Evolutionary conservation across 2,888 invertebrate genomes (phyloP), one percentile per base, ranked within the genome.

Genomic region (Dascillus cervinus): DNA sequence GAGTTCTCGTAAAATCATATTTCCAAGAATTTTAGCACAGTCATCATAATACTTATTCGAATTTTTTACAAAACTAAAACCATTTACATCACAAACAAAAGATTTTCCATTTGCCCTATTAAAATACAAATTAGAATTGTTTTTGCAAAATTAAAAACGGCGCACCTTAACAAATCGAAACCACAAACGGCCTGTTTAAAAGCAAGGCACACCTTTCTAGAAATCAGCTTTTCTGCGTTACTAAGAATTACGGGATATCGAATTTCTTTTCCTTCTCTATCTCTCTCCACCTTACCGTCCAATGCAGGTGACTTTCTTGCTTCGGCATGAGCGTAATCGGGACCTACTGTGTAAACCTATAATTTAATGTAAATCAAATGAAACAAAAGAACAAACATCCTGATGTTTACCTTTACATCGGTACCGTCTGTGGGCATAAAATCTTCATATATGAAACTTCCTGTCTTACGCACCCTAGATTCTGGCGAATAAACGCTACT

Each of bases 1-100:
- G 40, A 98, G 67, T 58, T 95, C 89, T 33, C 96, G 69, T 34
- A 98, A 68, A 39, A 98, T 94, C 91, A 96, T 96, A 60, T 98
- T 97, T 9, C 95, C 95, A 46, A 95, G 71, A 39, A 99, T 97
- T 69, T 96, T 94, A 11, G 97, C 96, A 65, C 96, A 97, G 59
- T 99, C 98, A 65, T 99, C 98, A 61, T 99, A 99, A 69, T 99
- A 99, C 60, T 99, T 99, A 64, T 91, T 91, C 0, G 97, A 97
- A 63, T 96, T 98, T 65, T 99, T 99, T 13, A 99, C 98, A 66
- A 99, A 99, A 58, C 96, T 97, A 66, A 99, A 99, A 0, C 98
- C 98, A 67, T 99, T 99, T 2, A 99, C 98, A 71, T 99, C 98
- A 68, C 98, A 98, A 0, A 99, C 98, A 64, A 90, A 98, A 0